Conservation (phyloP, 2,888 invertebrate genomes). For the Pyrochroa serraticornis region DNA sequence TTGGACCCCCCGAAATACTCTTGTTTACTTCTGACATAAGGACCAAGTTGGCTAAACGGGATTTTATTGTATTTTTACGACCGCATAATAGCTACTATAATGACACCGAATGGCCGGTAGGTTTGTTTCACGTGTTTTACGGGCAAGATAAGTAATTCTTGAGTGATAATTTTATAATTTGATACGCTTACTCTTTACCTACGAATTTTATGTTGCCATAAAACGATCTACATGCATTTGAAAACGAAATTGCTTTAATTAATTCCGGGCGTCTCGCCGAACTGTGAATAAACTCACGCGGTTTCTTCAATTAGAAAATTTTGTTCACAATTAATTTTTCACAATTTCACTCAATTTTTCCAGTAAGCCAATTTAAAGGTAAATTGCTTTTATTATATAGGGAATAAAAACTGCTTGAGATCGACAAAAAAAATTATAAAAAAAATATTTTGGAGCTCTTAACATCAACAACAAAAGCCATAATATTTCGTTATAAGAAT, state of each 20-base stretch:
- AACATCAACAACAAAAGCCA: too few species aligned
- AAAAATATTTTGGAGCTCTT: too few species aligned
- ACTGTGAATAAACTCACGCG: too few species aligned
- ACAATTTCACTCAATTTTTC: too few species aligned
- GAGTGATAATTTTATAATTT: conserved; percentile 39
- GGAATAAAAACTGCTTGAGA: too few species aligned
- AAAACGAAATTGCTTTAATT: conserved; percentile 11
- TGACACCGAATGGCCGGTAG: conserved; percentile 41
- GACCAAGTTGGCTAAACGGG: conserved; percentile 44
- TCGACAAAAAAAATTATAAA: too few species aligned
- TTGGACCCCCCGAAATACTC: conserved; percentile 19
- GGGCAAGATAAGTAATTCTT: conserved; percentile 41
- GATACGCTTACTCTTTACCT: conserved; percentile 27
- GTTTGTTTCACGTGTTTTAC: conserved; percentile 41
- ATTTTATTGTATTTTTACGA: conserved; percentile 58
- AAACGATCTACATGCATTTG: conserved; percentile 18
- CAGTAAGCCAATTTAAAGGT: too few species aligned
- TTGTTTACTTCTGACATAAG: conserved; percentile 41
- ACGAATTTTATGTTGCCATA: conserved; percentile 20
- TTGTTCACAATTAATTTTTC: too few species aligned
- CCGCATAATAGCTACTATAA: conserved; percentile 54
- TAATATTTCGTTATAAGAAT: too few species aligned
- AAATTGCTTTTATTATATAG: too few species aligned
- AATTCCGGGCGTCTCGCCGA: neutral
- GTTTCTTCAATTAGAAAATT: too few species aligned